Conservation (phyloP, 2,113 vertebrate species). For the Tringa solitaria region DNA sequence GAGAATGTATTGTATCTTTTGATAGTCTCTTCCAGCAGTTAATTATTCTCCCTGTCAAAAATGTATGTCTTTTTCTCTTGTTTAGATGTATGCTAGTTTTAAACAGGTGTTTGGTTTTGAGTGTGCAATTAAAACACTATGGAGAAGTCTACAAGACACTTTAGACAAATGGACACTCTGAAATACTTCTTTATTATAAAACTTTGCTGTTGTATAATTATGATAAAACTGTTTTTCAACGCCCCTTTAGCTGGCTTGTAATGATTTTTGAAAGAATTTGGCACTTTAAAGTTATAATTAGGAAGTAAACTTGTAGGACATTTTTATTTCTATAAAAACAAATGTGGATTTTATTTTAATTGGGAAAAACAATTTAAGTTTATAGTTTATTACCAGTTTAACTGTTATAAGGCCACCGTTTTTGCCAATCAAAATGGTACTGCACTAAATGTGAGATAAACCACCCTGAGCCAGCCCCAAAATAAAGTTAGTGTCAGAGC, state of each 20-base stretch:
- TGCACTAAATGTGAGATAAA: background rate
- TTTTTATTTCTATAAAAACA: background rate
- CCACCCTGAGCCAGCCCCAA: background rate
- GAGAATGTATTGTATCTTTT: background rate
- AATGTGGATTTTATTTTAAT: background rate
- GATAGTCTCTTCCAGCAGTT: background rate
- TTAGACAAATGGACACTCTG: background rate
- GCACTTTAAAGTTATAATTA: background rate
- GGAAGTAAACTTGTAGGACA: background rate
- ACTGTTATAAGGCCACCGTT: background rate
- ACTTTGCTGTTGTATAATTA: background rate
- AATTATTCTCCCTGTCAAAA: conserved; percentile 31
- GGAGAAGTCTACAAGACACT: background rate
- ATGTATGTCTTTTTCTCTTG: background rate
- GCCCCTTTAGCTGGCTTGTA: background rate
- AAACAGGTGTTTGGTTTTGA: conserved; percentile 38
- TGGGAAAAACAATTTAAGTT: background rate
- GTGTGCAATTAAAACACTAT: background rate
- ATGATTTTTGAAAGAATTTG: background rate
- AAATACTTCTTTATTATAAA: conserved; percentile 3
- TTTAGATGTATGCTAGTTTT: conserved; percentile 32
- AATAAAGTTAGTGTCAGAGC: background rate
- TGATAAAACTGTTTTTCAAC: background rate
- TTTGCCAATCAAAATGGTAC: background rate
- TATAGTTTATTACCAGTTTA: background rate